Evolutionary conservation across 30 jellyfish, hydroid and myxozoan genomes (phyloP), one percentile per base, ranked within the genome.

Genomic region (Aurelia sp.): DNA sequence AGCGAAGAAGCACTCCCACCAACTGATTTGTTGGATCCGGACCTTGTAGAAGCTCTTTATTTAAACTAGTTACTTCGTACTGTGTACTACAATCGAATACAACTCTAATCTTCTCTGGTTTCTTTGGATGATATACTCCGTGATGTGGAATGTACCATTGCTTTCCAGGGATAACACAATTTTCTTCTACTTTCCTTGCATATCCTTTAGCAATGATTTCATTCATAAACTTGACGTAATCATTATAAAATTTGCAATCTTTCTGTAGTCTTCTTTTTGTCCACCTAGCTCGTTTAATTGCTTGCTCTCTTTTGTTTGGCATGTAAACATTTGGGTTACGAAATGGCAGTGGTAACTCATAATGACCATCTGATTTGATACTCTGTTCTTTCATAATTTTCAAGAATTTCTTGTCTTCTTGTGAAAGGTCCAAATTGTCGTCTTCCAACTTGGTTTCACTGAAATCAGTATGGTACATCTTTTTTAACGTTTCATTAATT

Each of bases 71-170:
- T 61, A 83, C 96, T 77, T 76, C 41, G 77, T 50, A 87, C 72
- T 78, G 68, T 23, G 86, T 84, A 64, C 90, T 66, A 20, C 81
- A 87, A 60, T 87, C 92, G 53, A 48, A 87, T 35, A 78, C 96
- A 15, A 79, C 85, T 81, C 97, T 61, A 64, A 87, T 87, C 85
- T 87, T 77, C 61, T 63, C 92, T 21, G 96, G 90, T 68, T 89
- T 89, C 87, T 33, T 89, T 51, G 91, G 94, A 47, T 89, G 87
- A 66, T 63, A 89, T 60, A 89, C 97, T 30, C 55, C 97, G 69
- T 3, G 73, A 41, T 63, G 77, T 17, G 97, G 96, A 20, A 89
- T 22, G 87, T 81, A 89, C 70, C 84, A 52, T 55, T 65, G 51
- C 65, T 66, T 48, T 47, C 44, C 58, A 82, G 75, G 74, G 78